Evolutionary conservation across 1,140 invertebrate species (phyloP).

Genomic region (Nasonia vitripennis): DNA sequence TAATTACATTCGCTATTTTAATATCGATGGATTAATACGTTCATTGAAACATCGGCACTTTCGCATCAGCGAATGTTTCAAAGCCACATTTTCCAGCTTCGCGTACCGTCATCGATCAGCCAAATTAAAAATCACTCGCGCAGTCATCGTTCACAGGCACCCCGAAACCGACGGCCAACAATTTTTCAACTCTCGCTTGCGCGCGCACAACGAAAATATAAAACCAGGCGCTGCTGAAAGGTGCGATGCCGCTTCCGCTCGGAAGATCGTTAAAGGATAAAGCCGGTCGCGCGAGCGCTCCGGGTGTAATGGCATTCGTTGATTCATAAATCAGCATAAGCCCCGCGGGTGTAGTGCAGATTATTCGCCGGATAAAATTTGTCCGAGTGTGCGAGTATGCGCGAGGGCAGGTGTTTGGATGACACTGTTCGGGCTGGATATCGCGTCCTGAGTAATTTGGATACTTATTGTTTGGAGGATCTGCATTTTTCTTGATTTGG

Average conservation of each 20-base stretch:
- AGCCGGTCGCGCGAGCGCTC: background rate
- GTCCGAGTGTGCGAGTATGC: background rate
- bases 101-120: background rate
- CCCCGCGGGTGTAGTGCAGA: background rate
- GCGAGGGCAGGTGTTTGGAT: slow-evolving; percentile 37
- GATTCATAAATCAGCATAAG: slow-evolving; percentile 48
- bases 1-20: too few relatives aligned
- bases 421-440: slow-evolving; percentile 25
- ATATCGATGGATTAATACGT: too few relatives aligned
- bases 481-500: slow-evolving; percentile 18
- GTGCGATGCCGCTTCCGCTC: slow-evolving; percentile 55
- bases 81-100: too few relatives aligned
- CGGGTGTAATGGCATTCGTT: slow-evolving; percentile 22
- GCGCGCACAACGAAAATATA: background rate
- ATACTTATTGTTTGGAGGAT: slow-evolving; percentile 21
- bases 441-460: slow-evolving; percentile 32
- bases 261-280: slow-evolving; percentile 25
- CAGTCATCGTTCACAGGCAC: too few relatives aligned
- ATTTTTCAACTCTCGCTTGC: too few relatives aligned
- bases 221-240: slow-evolving; percentile 44
- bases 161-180: too few relatives aligned
- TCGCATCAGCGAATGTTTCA: too few relatives aligned
- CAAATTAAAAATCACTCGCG: background rate
- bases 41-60: too few relatives aligned
- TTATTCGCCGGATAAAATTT: slow-evolving; percentile 50